Evolutionary conservation across 2,113 vertebrate species (phyloP).

Genomic region (Chaenogobius annularis): DNA sequence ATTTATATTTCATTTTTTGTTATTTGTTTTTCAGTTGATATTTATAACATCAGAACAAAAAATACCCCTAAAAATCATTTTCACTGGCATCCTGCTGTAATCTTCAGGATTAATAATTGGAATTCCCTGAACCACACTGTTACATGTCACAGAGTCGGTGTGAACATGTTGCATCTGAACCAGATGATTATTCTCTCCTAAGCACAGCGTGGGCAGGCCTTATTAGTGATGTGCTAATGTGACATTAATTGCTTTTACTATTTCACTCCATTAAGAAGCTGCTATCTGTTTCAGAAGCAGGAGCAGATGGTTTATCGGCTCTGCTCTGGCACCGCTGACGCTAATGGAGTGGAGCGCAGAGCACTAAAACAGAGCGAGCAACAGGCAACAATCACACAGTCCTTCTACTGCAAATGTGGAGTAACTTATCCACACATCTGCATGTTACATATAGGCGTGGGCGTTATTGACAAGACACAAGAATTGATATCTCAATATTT

Average conservation of each 20-base stretch:
- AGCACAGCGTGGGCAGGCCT: conserved; percentile 60
- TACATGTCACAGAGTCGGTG: conserved; percentile 20
- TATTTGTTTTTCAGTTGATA: too few species aligned
- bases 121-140: not conserved
- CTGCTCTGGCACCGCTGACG: conserved; percentile 42
- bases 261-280: conserved; percentile 76
- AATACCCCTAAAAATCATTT: not conserved
- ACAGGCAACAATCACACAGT: conserved; percentile 52
- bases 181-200: conserved; percentile 33
- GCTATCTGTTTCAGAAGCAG: conserved; percentile 69
- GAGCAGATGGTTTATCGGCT: conserved; percentile 73
- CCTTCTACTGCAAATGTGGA: conserved; percentile 37
- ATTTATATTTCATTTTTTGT: too few species aligned
- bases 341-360: conserved; percentile 66
- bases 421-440: conserved; percentile 39
- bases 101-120: not conserved
- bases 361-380: conserved; percentile 62
- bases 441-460: conserved; percentile 16
- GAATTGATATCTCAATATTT: too few species aligned
- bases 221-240: conserved; percentile 76
- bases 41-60: not conserved
- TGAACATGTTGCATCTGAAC: conserved; percentile 34
- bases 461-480: too few species aligned
- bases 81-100: not conserved
- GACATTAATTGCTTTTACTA: conserved; percentile 78